Evolutionary conservation across 23 tunicate species (phyloP).

Genomic region (Oikopleura dioica): DNA sequence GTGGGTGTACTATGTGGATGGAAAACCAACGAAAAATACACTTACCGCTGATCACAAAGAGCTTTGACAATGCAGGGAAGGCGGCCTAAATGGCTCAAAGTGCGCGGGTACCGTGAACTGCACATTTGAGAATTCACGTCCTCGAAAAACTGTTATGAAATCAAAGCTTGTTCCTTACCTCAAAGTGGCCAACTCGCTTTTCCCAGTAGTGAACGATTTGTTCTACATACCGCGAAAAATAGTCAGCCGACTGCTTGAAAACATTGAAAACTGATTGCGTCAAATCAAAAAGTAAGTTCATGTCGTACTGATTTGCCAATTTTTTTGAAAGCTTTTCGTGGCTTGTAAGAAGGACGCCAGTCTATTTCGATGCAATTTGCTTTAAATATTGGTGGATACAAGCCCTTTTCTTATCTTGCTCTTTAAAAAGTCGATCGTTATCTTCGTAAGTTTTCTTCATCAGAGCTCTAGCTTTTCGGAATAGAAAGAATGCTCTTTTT

Average conservation of each 20-base stretch:
- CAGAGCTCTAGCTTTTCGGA: not conserved
- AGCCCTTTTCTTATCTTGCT: no score
- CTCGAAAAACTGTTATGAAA: not conserved
- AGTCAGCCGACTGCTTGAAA: not conserved
- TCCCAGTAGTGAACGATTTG: not conserved
- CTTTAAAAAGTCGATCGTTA: not conserved
- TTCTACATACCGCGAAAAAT: not conserved
- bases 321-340: no score
- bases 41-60: not conserved
- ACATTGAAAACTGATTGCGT: no score
- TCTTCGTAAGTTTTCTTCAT: not conserved
- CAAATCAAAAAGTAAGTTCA: no score
- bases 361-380: no score
- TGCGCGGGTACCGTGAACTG: not conserved
- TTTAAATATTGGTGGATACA: no score
- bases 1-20: no score
- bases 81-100: not conserved
- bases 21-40: no score
- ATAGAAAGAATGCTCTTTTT: not conserved
- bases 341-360: no score
- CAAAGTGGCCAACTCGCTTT: not conserved
- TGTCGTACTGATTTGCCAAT: no score
- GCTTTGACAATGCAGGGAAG: not conserved
- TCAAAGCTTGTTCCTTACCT: not conserved
- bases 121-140: not conserved